These are phyloP conservation scores for Hydropsyche tenuis DNA, from an alignment of 1,140 invertebrate genomes.

Conservation along the genomic window DNA sequence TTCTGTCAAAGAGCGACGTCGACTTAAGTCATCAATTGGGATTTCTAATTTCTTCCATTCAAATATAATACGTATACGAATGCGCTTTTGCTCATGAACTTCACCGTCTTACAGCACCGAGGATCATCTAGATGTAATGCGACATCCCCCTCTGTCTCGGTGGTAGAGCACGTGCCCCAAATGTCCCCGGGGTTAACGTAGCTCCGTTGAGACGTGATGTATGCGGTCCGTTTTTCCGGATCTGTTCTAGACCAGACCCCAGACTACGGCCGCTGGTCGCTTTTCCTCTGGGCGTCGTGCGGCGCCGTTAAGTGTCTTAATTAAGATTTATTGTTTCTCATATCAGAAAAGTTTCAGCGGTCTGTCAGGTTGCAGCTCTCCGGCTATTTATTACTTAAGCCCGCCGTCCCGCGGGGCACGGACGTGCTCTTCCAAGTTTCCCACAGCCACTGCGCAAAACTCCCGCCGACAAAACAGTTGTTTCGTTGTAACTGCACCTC, in stretches of 20 bases:
- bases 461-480: background rate
- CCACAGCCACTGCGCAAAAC: background rate
- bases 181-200: too few relatives aligned
- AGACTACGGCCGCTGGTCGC: background rate
- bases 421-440: slow-evolving; percentile 19
- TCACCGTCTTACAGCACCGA: too few relatives aligned
- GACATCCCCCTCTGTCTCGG: too few relatives aligned
- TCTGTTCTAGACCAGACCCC: background rate
- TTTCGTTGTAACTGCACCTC: slow-evolving; percentile 10
- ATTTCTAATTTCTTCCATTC: too few relatives aligned
- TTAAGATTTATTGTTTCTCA: slow-evolving; percentile 49
- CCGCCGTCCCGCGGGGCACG: slow-evolving; percentile 27
- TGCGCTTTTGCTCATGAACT: too few relatives aligned
- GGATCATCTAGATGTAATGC: too few relatives aligned
- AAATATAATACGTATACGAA: too few relatives aligned
- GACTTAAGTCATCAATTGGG: too few relatives aligned
- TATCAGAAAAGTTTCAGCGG: slow-evolving; percentile 49
- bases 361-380: slow-evolving; percentile 44
- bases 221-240: background rate
- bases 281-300: slow-evolving; percentile 40
- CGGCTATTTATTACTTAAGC: slow-evolving; percentile 46
- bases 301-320: slow-evolving; percentile 45
- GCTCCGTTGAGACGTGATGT: too few relatives aligned
- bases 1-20: too few relatives aligned
- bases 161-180: too few relatives aligned